phyloP scores from a whole-genome alignment of 2,113 vertebrate genomes.

The Cavia aperea region DNA sequence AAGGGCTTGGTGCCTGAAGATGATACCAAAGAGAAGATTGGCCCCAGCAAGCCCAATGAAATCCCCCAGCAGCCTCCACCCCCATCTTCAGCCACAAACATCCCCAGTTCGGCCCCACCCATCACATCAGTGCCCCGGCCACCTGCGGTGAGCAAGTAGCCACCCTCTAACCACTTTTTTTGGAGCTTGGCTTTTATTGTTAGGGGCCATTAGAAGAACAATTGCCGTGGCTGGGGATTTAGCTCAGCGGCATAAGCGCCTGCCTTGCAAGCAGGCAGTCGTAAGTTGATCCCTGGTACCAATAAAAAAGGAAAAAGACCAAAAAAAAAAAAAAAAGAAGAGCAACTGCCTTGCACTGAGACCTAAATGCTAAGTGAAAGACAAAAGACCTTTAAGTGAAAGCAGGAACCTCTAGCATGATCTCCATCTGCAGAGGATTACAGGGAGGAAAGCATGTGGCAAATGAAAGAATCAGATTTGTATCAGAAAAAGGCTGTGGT shows the following conservation, averaged over 20 bases:
- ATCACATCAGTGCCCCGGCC: conserved; percentile 80
- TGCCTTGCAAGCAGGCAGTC: too few species aligned
- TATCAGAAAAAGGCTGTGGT: neutral
- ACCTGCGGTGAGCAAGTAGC: conserved; percentile 72
- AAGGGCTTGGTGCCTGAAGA: conserved; percentile 98
- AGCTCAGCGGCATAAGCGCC: too few species aligned
- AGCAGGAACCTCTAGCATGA: neutral
- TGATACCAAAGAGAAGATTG: conserved; percentile 96
- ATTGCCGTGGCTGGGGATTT: neutral
- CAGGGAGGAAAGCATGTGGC: neutral
- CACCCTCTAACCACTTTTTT: neutral
- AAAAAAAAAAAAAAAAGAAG: neutral
- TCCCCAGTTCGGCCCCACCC: conserved; percentile 83
- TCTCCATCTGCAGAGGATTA: neutral
- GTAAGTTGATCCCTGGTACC: too few species aligned
- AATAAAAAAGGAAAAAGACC: too few species aligned
- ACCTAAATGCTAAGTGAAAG: neutral
- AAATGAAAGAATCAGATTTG: neutral
- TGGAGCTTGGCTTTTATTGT: neutral
- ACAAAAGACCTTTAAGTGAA: neutral
- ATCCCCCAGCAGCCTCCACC: conserved; percentile 81
- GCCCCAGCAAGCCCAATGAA: conserved; percentile 96
- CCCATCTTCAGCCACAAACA: conserved; percentile 76
- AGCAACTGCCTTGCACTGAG: neutral
- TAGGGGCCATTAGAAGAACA: neutral